Conservation (phyloP, 92 coral and sea anemone species). For the Metridium senile region DNA sequence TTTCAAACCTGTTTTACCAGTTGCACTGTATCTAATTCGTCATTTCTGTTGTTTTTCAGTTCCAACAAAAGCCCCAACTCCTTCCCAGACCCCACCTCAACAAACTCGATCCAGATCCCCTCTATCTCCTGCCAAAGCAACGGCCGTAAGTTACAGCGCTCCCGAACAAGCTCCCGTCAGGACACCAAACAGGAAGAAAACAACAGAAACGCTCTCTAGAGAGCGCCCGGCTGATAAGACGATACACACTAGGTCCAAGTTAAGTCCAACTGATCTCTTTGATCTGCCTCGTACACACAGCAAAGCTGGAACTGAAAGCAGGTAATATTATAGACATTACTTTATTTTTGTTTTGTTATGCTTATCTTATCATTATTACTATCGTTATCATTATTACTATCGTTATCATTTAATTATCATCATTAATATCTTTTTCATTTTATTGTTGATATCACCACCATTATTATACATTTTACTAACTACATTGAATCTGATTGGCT, state of each 20-base stretch:
- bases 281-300: slow-evolving; percentile 16
- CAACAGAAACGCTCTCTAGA: background rate
- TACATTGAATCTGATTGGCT: no score
- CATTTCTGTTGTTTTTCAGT: slow-evolving; percentile 11
- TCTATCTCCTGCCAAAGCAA: slow-evolving; percentile 64
- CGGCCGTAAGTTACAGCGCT: slow-evolving; percentile 52
- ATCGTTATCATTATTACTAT: no score
- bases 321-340: slow-evolving; percentile 12
- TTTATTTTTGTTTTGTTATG: background rate
- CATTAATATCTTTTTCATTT: no score
- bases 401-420: no score
- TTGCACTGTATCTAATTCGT: background rate
- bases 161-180: slow-evolving; percentile 37
- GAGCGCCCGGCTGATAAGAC: slow-evolving; percentile 21
- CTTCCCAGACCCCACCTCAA: slow-evolving; percentile 22
- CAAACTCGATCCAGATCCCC: slow-evolving; percentile 58
- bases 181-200: slow-evolving; percentile 20
- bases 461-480: no score
- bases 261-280: slow-evolving; percentile 24
- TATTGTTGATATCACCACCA: no score
- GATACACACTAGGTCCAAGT: slow-evolving; percentile 12
- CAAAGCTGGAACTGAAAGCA: slow-evolving; percentile 22
- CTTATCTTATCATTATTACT: background rate
- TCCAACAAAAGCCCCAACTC: slow-evolving; percentile 18
- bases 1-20: no score